Evolutionary conservation across 2,888 invertebrate species (phyloP), one percentile per base, ranked within the genome.

Genomic region (Eurytoma californica): DNA sequence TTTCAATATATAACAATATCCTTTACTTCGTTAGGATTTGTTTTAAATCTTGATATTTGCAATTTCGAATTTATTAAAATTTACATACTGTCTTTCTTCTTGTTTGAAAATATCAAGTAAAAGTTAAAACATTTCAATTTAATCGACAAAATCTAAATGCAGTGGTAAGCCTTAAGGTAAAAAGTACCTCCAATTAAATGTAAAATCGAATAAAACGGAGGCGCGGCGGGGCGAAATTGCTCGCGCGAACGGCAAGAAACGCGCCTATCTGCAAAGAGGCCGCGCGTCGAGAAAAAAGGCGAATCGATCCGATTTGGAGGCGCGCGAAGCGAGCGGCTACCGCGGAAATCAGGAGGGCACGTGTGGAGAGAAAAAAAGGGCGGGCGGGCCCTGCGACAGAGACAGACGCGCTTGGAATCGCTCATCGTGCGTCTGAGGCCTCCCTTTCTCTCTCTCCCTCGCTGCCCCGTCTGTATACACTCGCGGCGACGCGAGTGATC

Each of bases 381-480:
- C 87, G 86, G 84, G 86, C 86, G 86, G 87, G 84, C 85, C 85
- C 83, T 83, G 49, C 7, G 28, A 63, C 13, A 30, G 49, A 20
- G 58, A 68, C 76, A 63, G 82, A 89, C 87, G 88, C 87, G 87
- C 80, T 85, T 86, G 89, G 89, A 88, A 88, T 88, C 89, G 87
- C 88, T 88, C 89, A 88, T 89, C 87, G 84, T 83, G 39, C 79
- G 78, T 81, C 80, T 58, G 57, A 49, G 58, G 24, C 74, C 49
- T 20, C 51, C 47, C 28, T 76, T 72, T 63, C 69, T 80, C 80
- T 79, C 66, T 78, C 79, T n/a, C 28, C 67, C 66, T 51, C 67
- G 79, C 65, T 66, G 75, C 60, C 55, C 67, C 16, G 51, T 61
- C 47, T 63, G 58, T 30, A 70, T 67, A 53, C 55, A 61, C 53